Percentiles rank a stretch among this genome's conserved stretches.
These are phyloP conservation scores for Monarcha castaneiventris DNA, from an alignment of 2,113 vertebrate species.

Conservation along the genomic window DNA sequence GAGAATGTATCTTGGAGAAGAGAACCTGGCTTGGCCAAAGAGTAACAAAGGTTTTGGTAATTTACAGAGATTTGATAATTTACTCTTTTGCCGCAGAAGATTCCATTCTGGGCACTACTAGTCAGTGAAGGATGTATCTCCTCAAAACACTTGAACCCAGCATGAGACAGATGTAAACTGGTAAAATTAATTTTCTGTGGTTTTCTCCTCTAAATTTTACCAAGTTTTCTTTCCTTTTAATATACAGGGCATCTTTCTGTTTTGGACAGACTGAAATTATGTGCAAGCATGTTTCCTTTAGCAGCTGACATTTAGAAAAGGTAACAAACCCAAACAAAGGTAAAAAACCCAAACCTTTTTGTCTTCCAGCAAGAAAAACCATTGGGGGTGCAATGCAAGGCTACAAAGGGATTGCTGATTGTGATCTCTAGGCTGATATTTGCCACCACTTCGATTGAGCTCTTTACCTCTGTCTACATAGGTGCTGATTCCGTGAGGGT, in stretches of 20 bases:
- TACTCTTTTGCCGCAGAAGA: not conserved
- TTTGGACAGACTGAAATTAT: not conserved
- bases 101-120: not conserved
- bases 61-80: not conserved
- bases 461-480: conserved; percentile 80
- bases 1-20: not conserved
- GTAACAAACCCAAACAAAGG: no score
- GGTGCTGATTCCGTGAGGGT: conserved; percentile 89
- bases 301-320: not conserved
- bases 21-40: not conserved
- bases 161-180: rapidly evolving
- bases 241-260: not conserved
- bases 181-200: not conserved
- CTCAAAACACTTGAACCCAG: not conserved
- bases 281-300: not conserved
- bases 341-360: not conserved
- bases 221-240: not conserved
- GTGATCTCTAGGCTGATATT: not conserved
- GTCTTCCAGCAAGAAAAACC: not conserved
- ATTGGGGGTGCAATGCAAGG: not conserved
- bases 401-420: not conserved
- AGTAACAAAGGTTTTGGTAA: not conserved
- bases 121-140: not conserved
- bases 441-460: rapidly evolving
- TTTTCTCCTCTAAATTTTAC: not conserved